Conservation (phyloP, 2,113 vertebrate species). For the Microtus richardsoni region DNA sequence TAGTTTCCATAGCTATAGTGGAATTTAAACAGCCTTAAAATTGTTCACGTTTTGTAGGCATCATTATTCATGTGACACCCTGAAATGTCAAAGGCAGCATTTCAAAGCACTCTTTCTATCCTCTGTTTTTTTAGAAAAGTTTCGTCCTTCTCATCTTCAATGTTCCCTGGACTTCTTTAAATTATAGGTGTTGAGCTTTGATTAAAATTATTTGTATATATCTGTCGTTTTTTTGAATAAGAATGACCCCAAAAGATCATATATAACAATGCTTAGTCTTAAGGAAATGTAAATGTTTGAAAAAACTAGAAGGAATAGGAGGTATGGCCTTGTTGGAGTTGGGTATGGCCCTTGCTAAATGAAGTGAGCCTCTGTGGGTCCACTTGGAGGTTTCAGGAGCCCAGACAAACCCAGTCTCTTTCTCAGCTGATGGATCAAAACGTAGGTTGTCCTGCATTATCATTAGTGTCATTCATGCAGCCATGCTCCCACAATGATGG, state of each 20-base stretch:
- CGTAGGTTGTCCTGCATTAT: not conserved
- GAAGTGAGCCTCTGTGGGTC: fast-evolving
- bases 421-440: not conserved
- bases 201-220: not conserved
- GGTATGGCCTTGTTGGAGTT: not conserved
- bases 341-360: not conserved
- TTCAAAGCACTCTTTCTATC: not conserved
- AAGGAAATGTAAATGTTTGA: not conserved
- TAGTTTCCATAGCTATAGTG: not conserved
- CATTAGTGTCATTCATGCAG: not conserved
- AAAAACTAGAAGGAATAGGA: not conserved
- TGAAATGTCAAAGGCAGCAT: not conserved
- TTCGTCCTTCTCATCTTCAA: not conserved
- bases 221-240: not conserved
- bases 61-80: not conserved
- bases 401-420: not conserved
- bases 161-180: not conserved
- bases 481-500: not conserved
- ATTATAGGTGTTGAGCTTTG: not conserved
- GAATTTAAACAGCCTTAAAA: not conserved
- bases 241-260: not conserved
- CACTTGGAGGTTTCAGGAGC: not conserved
- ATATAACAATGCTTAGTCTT: not conserved
- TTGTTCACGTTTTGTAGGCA: not conserved
- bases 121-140: not conserved